Percentiles rank a stretch among this genome's conserved stretches.
These are phyloP conservation scores for Megathymus violae DNA, from an alignment of 1,140 invertebrate species.

Conservation along the genomic window DNA sequence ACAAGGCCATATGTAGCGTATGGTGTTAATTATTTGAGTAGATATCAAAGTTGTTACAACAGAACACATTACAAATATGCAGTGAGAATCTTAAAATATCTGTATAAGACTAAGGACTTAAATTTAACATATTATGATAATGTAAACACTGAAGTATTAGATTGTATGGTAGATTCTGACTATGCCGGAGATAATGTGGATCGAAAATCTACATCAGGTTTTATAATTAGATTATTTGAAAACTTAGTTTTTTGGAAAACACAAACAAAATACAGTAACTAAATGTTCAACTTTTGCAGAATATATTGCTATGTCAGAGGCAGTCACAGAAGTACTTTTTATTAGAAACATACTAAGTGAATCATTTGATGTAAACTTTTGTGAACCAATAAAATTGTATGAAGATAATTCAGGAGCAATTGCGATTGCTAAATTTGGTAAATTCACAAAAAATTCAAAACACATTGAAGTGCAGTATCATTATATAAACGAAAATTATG, in stretches of 20 bases:
- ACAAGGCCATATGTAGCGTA: conserved; percentile 60
- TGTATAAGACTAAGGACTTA: conserved; percentile 61
- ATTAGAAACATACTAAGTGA: conserved; percentile 48
- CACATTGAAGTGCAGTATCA: conserved; percentile 57
- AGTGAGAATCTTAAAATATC: conserved; percentile 53
- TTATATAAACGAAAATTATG: conserved; percentile 52
- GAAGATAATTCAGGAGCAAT: conserved; percentile 54
- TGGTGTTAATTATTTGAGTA: conserved; percentile 51
- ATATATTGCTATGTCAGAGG: conserved; percentile 50
- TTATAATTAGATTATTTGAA: conserved; percentile 57
- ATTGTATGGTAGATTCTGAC: conserved; percentile 66
- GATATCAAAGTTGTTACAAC: conserved; percentile 64
- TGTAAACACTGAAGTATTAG: conserved; percentile 48
- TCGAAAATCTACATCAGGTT: conserved; percentile 63
- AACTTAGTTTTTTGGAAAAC: conserved; percentile 64
- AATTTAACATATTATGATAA: conserved; percentile 60
- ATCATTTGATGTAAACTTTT: conserved; percentile 46
- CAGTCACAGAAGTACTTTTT: conserved; percentile 50
- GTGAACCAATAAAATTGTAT: conserved; percentile 50
- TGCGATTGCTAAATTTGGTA: conserved; percentile 54
- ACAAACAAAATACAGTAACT: conserved; percentile 55
- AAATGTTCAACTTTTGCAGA: conserved; percentile 56
- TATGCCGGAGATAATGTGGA: conserved; percentile 64
- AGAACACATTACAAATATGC: conserved; percentile 69
- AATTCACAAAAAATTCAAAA: conserved; percentile 58